phyloP scores from a whole-genome alignment of 2,888 invertebrate genomes.

The Lithophane ornitopus region DNA sequence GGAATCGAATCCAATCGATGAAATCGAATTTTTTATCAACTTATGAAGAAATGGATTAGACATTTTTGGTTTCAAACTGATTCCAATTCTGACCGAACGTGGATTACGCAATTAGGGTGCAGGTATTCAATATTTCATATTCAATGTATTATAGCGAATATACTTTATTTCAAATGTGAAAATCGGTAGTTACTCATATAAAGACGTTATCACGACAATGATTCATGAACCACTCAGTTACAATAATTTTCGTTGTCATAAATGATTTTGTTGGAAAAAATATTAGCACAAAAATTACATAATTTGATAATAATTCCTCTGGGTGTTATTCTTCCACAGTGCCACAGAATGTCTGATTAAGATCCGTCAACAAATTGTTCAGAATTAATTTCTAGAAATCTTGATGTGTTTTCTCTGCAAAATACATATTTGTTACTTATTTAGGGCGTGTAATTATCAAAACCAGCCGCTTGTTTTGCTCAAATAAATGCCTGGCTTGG shows the following conservation, averaged over 20 bases:
- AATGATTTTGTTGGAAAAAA: neutral
- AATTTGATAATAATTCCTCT: neutral
- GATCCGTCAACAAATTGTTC: neutral
- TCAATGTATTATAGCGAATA: neutral
- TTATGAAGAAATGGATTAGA: no score
- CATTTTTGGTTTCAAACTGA: no score
- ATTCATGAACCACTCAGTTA: neutral
- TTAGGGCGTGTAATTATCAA: constrained; percentile 2
- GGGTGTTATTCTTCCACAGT: neutral
- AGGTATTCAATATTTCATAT: neutral
- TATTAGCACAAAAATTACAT: neutral
- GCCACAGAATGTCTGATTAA: neutral
- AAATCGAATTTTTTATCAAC: no score
- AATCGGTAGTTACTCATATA: neutral
- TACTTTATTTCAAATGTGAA: neutral
- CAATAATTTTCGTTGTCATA: neutral
- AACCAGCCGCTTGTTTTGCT: constrained; percentile 10
- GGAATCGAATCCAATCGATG: no score
- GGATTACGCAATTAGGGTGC: no score
- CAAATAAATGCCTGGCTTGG: neutral
- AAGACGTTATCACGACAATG: neutral
- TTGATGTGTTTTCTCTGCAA: neutral
- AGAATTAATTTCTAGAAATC: constrained; percentile 1
- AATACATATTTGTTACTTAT: constrained; percentile 21
- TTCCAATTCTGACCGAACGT: no score